A percentile compares a stretch with the other conserved stretches of the same genome.
Evolutionary conservation across 2,797 vertebrate genomes (phyloP).

Genomic region (Australoheros facetus): DNA sequence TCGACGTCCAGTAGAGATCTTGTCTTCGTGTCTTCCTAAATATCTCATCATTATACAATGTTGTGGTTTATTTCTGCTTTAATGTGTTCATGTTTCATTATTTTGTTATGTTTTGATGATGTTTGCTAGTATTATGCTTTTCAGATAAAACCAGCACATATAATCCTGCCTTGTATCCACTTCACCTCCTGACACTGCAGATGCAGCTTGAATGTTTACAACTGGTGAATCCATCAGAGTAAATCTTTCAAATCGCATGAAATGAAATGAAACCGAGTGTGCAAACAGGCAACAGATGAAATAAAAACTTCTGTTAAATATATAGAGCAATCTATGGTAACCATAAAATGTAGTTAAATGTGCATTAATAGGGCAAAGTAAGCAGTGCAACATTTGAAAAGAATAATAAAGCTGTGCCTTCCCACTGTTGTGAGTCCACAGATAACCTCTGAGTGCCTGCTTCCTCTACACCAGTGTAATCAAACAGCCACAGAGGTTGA

Average conservation of each 20-base stretch:
- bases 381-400: not conserved
- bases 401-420: not conserved
- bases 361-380: not conserved
- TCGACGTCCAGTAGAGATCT: accelerated
- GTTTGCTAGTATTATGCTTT: accelerated
- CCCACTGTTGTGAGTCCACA: not conserved
- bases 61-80: not conserved
- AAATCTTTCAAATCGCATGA: slow-evolving; percentile 44
- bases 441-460: slow-evolving; percentile 10
- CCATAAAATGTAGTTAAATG: not conserved
- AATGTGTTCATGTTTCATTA: not conserved
- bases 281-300: slow-evolving; percentile 13
- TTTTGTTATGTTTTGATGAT: not conserved
- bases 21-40: not conserved
- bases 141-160: not conserved
- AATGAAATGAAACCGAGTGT: slow-evolving; percentile 26
- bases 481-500: not conserved
- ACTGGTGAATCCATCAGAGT: slow-evolving; percentile 39
- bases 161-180: not conserved
- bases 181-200: not conserved
- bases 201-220: slow-evolving; percentile 21
- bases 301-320: slow-evolving; percentile 21
- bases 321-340: not conserved
- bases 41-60: not conserved
- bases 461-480: slow-evolving; percentile 8